Percentiles rank a stretch among this genome's conserved stretches.
These are phyloP conservation scores for Nycticorax nycticorax DNA, from an alignment of 2,113 vertebrate genomes.

Conservation along the genomic window DNA sequence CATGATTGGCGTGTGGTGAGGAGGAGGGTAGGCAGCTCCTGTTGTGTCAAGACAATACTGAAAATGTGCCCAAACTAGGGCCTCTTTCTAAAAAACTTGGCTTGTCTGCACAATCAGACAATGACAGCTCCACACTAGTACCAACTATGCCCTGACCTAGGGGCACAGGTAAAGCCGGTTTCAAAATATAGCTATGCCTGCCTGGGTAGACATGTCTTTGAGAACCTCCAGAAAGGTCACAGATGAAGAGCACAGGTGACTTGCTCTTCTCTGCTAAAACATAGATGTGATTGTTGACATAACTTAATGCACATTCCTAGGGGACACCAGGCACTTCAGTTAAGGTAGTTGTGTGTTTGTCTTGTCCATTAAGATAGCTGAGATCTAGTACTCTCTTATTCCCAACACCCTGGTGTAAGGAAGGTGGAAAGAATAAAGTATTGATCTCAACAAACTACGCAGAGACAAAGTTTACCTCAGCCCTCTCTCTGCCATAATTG, in stretches of 20 bases:
- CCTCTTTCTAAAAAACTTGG: neutral
- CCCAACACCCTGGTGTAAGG: neutral
- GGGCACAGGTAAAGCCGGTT: neutral
- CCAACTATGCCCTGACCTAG: neutral
- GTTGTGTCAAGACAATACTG: neutral
- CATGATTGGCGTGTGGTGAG: neutral
- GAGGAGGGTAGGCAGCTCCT: neutral
- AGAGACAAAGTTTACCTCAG: neutral
- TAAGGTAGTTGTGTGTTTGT: neutral
- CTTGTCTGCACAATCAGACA: neutral
- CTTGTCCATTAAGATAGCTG: neutral
- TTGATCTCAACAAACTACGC: neutral
- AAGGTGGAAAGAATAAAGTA: neutral
- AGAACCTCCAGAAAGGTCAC: neutral
- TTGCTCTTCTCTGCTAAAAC: neutral
- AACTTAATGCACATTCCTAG: neutral
- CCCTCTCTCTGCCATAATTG: neutral
- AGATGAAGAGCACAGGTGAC: neutral
- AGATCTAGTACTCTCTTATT: neutral
- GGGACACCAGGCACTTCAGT: neutral
- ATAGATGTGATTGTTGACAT: neutral
- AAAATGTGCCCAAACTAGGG: neutral
- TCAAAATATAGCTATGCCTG: neutral
- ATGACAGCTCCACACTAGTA: neutral
- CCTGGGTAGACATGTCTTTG: neutral